Conservation (phyloP, 2,113 vertebrate species). For the Glaucomys volans region DNA sequence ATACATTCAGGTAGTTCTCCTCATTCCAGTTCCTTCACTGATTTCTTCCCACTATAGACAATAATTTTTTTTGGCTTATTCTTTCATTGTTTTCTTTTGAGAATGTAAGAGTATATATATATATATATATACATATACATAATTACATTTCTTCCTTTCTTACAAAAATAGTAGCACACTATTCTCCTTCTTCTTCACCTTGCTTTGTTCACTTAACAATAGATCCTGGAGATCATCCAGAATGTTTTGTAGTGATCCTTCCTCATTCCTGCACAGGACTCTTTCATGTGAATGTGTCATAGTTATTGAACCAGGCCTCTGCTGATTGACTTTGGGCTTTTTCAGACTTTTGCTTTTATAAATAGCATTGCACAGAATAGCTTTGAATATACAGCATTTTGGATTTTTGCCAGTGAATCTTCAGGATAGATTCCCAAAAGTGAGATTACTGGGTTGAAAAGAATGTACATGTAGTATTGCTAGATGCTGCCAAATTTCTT, state of each 20-base stretch:
- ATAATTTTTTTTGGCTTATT: not conserved
- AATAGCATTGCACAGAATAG: not conserved
- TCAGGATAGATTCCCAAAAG: conserved; percentile 33
- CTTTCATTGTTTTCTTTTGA: conserved; percentile 48
- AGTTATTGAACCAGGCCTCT: not conserved
- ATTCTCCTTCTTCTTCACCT: not conserved
- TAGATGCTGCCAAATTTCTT: conserved; percentile 8
- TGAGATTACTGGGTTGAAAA: conserved; percentile 57
- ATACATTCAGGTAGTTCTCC: not conserved
- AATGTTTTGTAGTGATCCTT: not conserved
- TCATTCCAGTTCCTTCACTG: not conserved
- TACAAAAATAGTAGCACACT: not conserved
- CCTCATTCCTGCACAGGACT: not conserved
- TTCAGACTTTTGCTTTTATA: conserved; percentile 20
- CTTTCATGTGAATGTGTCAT: not conserved
- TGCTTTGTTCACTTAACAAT: not conserved
- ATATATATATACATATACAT: no score
- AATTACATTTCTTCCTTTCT: not conserved
- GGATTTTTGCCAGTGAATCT: conserved; percentile 45
- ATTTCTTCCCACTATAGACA: not conserved
- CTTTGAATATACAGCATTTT: conserved; percentile 12
- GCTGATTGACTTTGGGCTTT: not conserved
- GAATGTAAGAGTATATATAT: not conserved
- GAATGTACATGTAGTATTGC: not conserved
- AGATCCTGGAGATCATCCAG: conserved; percentile 11